A percentile compares a stretch with the other conserved stretches of the same genome.
Conservation (phyloP, 2,888 invertebrate genomes). For the Homarus gammarus region DNA sequence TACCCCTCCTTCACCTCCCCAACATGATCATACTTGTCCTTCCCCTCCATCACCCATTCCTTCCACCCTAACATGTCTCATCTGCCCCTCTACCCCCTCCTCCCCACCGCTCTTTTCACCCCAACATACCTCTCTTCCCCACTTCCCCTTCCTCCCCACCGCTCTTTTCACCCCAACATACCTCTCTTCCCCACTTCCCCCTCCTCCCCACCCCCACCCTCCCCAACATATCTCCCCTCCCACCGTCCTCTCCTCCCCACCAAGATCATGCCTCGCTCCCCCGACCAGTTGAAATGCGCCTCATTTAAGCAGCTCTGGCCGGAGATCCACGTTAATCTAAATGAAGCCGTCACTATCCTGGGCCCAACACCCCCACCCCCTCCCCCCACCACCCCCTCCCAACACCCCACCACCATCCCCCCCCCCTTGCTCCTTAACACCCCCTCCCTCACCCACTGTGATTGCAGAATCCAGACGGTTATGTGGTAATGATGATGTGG, state of each 20-base stretch:
- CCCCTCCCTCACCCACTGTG: background rate
- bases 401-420: background rate
- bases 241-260: background rate
- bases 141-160: no score
- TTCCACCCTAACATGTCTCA: no score
- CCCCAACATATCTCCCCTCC: background rate
- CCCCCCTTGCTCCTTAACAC: background rate
- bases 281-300: slow-evolving; percentile 31
- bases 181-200: no score
- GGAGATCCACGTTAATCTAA: slow-evolving; percentile 51
- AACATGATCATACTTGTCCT: no score
- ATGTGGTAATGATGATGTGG: slow-evolving; percentile 17
- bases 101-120: no score
- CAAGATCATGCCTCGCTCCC: background rate
- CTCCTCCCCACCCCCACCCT: no score
- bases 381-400: background rate
- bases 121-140: no score
- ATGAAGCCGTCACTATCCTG: slow-evolving; percentile 44
- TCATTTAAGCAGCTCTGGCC: slow-evolving; percentile 50
- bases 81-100: no score
- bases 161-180: no score
- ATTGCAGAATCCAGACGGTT: slow-evolving; percentile 1
- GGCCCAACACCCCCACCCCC: background rate
- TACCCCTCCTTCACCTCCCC: no score
- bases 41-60: no score